Evolutionary conservation across 2,888 invertebrate genomes (phyloP).

Genomic region (Catonia carolina): DNA sequence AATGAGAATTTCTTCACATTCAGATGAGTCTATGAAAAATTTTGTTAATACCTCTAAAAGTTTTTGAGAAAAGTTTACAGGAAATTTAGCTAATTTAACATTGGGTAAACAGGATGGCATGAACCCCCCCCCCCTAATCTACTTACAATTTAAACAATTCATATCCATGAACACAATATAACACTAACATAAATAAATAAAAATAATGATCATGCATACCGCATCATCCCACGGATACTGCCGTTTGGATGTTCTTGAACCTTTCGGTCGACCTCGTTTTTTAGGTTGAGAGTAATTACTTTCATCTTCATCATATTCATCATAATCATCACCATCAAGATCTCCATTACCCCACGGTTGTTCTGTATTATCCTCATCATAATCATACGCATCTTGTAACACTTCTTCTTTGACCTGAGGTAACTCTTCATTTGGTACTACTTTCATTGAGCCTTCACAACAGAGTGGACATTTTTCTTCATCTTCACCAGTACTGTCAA

Average conservation of each 20-base stretch:
- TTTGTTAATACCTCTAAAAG: no score
- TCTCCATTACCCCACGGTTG: not conserved
- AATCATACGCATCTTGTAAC: not conserved
- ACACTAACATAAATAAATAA: no score
- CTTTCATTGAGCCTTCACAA: constrained; percentile 6
- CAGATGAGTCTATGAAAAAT: no score
- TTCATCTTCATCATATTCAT: not conserved
- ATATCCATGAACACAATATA: no score
- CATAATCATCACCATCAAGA: not conserved
- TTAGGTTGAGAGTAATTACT: not conserved
- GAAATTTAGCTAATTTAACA: no score
- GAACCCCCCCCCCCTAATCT: no score
- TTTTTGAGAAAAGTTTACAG: no score
- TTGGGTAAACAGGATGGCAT: no score
- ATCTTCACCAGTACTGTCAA: not conserved
- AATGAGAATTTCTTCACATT: no score
- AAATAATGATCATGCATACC: no score
- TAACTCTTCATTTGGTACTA: not conserved
- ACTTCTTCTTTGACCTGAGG: not conserved
- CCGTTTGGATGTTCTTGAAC: not conserved
- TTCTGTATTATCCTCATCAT: not conserved
- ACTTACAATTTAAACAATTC: no score
- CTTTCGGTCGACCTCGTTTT: constrained; percentile 2
- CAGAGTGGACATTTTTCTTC: constrained; percentile 3
- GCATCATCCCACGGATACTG: constrained; percentile 12